Conservation (phyloP, 2,888 invertebrate genomes). For the Pharmacophagus antenor region DNA sequence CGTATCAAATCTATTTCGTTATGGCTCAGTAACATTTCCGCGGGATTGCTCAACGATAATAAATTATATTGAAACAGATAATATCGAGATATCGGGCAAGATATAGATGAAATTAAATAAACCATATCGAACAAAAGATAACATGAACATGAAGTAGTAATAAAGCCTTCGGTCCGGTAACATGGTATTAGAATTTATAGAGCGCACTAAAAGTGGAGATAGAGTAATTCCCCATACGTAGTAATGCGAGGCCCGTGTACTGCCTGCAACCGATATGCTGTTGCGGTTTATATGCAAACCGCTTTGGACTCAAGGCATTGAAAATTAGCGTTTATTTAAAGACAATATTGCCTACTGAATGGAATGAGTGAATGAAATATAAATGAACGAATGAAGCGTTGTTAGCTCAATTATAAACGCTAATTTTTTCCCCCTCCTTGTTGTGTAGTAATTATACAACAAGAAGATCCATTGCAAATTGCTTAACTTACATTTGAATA, state of each 20-base stretch:
- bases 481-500: too few species aligned
- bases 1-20: constrained; percentile 11
- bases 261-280: constrained; percentile 59
- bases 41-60: constrained; percentile 20
- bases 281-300: constrained; percentile 72
- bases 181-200: constrained; percentile 60
- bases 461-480: too few species aligned
- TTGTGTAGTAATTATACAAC: too few species aligned
- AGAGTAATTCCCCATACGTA: constrained; percentile 55
- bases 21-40: constrained; percentile 13
- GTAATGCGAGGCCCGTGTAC: constrained; percentile 61
- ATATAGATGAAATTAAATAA: constrained; percentile 36
- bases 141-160: constrained; percentile 54
- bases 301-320: constrained; percentile 40
- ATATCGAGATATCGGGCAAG: constrained; percentile 28
- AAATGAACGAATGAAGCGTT: too few species aligned
- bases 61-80: constrained; percentile 28
- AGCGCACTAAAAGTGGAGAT: constrained; percentile 48
- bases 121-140: constrained; percentile 40
- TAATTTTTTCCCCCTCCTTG: too few species aligned
- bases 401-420: too few species aligned
- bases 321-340: constrained; percentile 12
- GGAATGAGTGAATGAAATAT: too few species aligned
- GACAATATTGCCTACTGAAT: background rate
- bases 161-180: constrained; percentile 53